These are phyloP conservation scores for Neodiprion virginianus DNA, from an alignment of 1,140 invertebrate genomes.

Conservation along the genomic window DNA sequence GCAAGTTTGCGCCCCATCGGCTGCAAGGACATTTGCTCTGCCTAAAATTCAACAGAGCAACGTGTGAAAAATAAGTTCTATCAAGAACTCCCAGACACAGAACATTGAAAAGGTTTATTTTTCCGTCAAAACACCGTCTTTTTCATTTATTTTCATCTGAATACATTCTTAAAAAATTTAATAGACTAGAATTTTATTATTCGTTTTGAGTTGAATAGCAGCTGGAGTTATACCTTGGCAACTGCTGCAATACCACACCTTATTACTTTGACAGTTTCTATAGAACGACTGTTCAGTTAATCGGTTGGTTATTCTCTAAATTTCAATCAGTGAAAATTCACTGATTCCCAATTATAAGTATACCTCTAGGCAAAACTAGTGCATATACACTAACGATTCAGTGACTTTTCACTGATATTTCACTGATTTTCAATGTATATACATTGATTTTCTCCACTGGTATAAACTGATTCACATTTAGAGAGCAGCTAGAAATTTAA, in stretches of 20 bases:
- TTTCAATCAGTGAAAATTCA: too few relatives aligned
- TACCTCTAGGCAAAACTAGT: not conserved
- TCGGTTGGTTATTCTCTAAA: too few relatives aligned
- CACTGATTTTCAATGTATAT: not conserved
- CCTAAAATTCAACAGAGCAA: constrained; percentile 19
- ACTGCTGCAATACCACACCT: too few relatives aligned
- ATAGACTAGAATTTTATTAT: not conserved
- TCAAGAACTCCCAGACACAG: not conserved
- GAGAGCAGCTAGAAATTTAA: not conserved
- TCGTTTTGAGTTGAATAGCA: not conserved
- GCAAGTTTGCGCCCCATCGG: constrained; percentile 28
- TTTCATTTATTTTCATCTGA: too few relatives aligned
- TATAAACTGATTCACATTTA: constrained; percentile 9
- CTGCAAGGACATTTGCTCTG: constrained; percentile 7
- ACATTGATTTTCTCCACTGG: constrained; percentile 8
- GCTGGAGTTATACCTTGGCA: not conserved
- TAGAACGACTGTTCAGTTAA: too few relatives aligned
- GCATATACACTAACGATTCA: too few relatives aligned
- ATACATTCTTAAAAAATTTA: not conserved
- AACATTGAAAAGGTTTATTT: not conserved
- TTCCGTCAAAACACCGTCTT: not conserved
- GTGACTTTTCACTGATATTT: not conserved
- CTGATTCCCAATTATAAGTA: not conserved
- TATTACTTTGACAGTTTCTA: too few relatives aligned
- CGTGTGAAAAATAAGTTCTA: not conserved